These are phyloP conservation scores for Monoplex corrugatus DNA, from an alignment of 2,888 invertebrate species.

Conservation along the genomic window DNA sequence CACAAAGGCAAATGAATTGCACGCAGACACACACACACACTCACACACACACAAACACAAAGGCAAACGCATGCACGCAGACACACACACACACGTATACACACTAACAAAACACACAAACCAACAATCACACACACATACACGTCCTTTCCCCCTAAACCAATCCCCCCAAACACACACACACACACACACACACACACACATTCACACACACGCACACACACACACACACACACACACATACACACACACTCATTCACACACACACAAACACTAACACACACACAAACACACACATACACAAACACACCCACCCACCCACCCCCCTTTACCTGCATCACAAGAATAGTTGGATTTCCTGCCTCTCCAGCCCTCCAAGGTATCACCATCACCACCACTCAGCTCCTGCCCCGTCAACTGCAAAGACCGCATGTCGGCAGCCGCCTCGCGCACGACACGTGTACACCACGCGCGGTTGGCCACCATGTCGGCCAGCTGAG, in stretches of 20 bases:
- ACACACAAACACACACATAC: background rate
- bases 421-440: slow-evolving; percentile 25
- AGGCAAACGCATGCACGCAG: background rate
- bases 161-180: too few species aligned
- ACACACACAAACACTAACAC: background rate
- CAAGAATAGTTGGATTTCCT: background rate
- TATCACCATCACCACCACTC: background rate
- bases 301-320: background rate
- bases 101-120: background rate
- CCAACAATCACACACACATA: background rate
- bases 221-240: background rate
- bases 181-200: slow-evolving; percentile 31
- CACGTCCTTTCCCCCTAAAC: too few species aligned
- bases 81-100: slow-evolving; percentile 25
- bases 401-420: background rate
- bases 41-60: background rate
- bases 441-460: slow-evolving; percentile 23
- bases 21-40: too few species aligned
- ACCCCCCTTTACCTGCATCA: background rate
- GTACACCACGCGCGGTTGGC: background rate
- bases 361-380: background rate
- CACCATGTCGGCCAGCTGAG: background rate
- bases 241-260: slow-evolving; percentile 6
- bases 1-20: background rate
- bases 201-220: background rate